These are phyloP conservation scores for Watsonalla cultraria DNA, from an alignment of 2,888 invertebrate genomes.

Conservation along the genomic window DNA sequence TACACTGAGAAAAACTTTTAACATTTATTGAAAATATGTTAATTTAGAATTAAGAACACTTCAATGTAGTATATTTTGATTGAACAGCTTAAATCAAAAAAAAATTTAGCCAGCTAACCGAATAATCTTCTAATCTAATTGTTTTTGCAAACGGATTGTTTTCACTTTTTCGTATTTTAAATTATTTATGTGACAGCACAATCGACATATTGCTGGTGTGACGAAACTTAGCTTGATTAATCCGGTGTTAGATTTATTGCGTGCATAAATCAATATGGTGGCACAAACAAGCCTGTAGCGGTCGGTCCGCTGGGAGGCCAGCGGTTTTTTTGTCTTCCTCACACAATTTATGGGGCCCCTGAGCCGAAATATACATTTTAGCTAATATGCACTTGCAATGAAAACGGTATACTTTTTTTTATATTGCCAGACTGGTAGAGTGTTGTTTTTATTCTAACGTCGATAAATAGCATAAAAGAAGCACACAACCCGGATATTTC, in stretches of 20 bases:
- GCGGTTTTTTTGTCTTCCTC: constrained; percentile 47
- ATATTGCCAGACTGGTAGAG: too few relatives aligned
- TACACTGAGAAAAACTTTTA: too few relatives aligned
- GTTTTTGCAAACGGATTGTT: too few relatives aligned
- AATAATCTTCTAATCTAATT: too few relatives aligned
- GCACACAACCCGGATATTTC: constrained; percentile 6
- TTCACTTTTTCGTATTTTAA: constrained; percentile 13
- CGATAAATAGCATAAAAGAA: too few relatives aligned
- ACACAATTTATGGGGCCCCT: constrained; percentile 33
- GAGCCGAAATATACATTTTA: constrained; percentile 15
- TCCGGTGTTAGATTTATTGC: constrained; percentile 66
- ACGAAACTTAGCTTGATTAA: constrained; percentile 69
- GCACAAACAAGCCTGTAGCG: constrained; percentile 49
- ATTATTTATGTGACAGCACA: constrained; percentile 24
- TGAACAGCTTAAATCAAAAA: too few relatives aligned
- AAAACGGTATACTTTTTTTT: too few relatives aligned
- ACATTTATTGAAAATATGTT: too few relatives aligned
- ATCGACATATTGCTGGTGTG: constrained; percentile 51
- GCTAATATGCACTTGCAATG: not conserved
- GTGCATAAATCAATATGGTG: constrained; percentile 65
- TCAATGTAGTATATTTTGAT: too few relatives aligned
- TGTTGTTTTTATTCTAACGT: too few relatives aligned
- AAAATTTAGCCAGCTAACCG: too few relatives aligned
- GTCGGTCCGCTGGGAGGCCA: constrained; percentile 21
- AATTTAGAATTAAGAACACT: too few relatives aligned